These are phyloP conservation scores for Porites lutea DNA, from an alignment of 64 coral and sea anemone species.

Conservation along the genomic window DNA sequence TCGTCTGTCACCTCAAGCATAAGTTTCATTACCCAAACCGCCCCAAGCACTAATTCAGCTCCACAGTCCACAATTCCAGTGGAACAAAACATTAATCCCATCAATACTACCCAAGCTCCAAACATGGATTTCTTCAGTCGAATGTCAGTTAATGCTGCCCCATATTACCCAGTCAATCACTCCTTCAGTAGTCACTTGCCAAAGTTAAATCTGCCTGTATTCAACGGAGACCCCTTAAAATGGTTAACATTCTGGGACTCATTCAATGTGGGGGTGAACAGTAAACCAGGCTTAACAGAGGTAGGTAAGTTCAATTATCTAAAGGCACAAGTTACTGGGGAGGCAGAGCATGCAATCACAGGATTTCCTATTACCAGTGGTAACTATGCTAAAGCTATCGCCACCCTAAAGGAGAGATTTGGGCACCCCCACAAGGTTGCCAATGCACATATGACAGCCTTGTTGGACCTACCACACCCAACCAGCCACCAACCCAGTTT, in stretches of 20 bases:
- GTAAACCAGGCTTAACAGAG: background rate
- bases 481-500: constrained; percentile 25
- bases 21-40: too few species aligned
- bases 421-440: constrained; percentile 44
- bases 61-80: too few species aligned
- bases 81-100: too few species aligned
- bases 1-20: too few species aligned
- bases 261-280: background rate
- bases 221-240: constrained; percentile 21
- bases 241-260: constrained; percentile 62
- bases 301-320: constrained; percentile 51
- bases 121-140: too few species aligned
- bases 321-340: constrained; percentile 11
- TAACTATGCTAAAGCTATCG: constrained; percentile 46
- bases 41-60: too few species aligned
- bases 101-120: too few species aligned
- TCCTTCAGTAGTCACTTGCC: background rate
- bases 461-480: constrained; percentile 24
- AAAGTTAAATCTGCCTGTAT: background rate
- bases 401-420: constrained; percentile 34
- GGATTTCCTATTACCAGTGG: background rate
- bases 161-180: background rate
- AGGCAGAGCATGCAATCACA: background rate
- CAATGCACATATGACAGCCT: constrained; percentile 42
- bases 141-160: too few species aligned